Conservation (phyloP, 2,888 invertebrate species). For the Arctia plantaginis region DNA sequence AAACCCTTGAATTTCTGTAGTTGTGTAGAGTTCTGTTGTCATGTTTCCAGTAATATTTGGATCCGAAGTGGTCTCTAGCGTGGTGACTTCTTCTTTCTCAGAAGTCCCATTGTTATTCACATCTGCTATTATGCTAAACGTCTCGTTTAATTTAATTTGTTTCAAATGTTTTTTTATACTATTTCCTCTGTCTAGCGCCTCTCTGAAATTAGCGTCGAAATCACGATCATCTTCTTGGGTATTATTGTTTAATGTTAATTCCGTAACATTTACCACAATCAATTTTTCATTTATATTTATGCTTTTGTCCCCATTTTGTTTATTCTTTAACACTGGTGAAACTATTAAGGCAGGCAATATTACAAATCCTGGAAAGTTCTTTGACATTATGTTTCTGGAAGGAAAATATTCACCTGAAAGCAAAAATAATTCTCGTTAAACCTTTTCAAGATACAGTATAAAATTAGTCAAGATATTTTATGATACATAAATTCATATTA, state of each 20-base stretch:
- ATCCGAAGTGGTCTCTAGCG: background rate
- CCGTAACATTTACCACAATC: slow-evolving; percentile 4
- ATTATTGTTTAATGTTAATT: slow-evolving; percentile 10
- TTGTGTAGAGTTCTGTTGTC: slow-evolving; percentile 26
- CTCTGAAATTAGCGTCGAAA: slow-evolving; percentile 52
- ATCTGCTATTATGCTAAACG: background rate
- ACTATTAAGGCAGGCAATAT: slow-evolving; percentile 39
- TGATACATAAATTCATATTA: background rate
- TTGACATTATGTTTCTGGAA: slow-evolving; percentile 1
- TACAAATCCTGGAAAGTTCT: slow-evolving; percentile 22
- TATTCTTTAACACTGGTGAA: slow-evolving; percentile 14
- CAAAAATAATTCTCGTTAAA: slow-evolving; percentile 5
- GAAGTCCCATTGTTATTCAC: background rate
- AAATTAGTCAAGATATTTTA: background rate
- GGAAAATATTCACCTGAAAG: slow-evolving; percentile 41
- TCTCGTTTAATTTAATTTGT: slow-evolving; percentile 10
- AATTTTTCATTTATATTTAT: slow-evolving; percentile 4
- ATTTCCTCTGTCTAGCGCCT: slow-evolving; percentile 52
- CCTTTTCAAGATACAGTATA: background rate
- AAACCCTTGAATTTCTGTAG: slow-evolving; percentile 29
- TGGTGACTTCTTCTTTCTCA: background rate
- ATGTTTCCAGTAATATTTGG: slow-evolving; percentile 22
- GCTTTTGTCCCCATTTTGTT: background rate
- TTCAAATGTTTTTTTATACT: slow-evolving; percentile 7
- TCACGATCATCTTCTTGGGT: slow-evolving; percentile 42